These are phyloP conservation scores for Drosophila sechellia DNA, from an alignment of 1,140 invertebrate genomes.

Conservation along the genomic window DNA sequence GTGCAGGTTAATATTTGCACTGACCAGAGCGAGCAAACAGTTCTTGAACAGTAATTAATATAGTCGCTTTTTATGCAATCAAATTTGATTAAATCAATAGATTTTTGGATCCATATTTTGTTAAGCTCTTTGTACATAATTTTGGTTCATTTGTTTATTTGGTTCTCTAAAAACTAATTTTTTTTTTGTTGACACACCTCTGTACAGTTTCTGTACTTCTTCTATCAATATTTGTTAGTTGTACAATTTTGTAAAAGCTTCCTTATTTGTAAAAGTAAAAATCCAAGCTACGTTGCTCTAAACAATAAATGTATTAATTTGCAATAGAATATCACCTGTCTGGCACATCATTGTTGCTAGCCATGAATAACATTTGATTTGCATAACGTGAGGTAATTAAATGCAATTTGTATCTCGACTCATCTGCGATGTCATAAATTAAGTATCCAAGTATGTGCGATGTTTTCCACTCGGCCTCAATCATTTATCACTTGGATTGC, in stretches of 20 bases:
- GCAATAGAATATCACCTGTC: background rate
- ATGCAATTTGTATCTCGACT: slow-evolving; percentile 44
- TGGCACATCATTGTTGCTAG: background rate
- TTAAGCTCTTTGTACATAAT: background rate
- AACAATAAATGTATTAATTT: background rate
- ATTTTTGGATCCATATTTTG: too few relatives aligned
- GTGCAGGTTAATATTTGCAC: slow-evolving; percentile 33
- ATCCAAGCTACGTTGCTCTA: too few relatives aligned
- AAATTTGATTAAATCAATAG: background rate
- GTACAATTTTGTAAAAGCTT: too few relatives aligned
- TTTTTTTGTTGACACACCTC: background rate
- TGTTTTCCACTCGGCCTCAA: slow-evolving; percentile 41
- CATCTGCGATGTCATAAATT: slow-evolving; percentile 52
- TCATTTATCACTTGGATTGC: slow-evolving; percentile 56
- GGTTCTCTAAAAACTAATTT: background rate
- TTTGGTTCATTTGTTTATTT: background rate
- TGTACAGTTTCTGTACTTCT: too few relatives aligned
- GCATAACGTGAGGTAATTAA: slow-evolving; percentile 64
- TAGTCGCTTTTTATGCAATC: background rate
- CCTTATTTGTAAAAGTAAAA: too few relatives aligned
- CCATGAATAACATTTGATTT: slow-evolving; percentile 16
- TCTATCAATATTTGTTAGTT: too few relatives aligned
- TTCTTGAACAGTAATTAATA: slow-evolving; percentile 15
- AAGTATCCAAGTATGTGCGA: slow-evolving; percentile 21
- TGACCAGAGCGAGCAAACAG: slow-evolving; percentile 15